Conservation (phyloP, 2,113 vertebrate genomes). For the Gallinago media region DNA sequence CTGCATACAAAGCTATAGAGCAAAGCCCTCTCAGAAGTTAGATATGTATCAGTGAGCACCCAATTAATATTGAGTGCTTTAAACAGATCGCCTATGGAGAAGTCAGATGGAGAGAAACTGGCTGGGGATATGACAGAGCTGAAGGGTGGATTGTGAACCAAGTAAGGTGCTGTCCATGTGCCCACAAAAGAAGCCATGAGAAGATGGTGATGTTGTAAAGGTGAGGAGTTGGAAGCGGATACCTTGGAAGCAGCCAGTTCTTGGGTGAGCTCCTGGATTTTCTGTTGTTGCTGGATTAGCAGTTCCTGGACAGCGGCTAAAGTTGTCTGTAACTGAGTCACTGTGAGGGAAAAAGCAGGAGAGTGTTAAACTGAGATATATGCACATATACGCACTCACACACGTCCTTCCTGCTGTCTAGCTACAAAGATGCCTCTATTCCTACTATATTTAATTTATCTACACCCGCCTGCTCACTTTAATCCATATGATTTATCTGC, state of each 20-base stretch:
- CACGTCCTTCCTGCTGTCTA: background rate
- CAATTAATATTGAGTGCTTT: background rate
- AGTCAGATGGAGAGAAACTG: background rate
- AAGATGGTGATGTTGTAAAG: background rate
- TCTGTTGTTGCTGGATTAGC: constrained; percentile 93
- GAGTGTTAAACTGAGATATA: background rate
- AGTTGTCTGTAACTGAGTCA: constrained; percentile 92
- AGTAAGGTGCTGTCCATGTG: background rate
- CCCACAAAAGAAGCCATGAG: background rate
- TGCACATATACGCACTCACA: background rate
- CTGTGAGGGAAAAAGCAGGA: constrained; percentile 73
- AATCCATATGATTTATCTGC: constrained; percentile 66
- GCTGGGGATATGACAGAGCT: background rate
- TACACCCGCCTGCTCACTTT: constrained; percentile 40
- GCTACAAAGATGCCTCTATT: constrained; percentile 42
- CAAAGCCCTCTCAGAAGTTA: background rate
- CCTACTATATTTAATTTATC: constrained; percentile 56
- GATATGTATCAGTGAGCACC: background rate
- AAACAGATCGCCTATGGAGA: background rate
- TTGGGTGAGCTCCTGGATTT: constrained; percentile 92
- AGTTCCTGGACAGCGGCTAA: constrained; percentile 92
- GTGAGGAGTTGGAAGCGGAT: background rate
- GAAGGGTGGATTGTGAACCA: background rate
- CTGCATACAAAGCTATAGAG: background rate
- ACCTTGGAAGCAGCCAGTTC: constrained; percentile 91